phyloP scores from a whole-genome alignment of 2,888 invertebrate species.

The Tortrix viridana region DNA sequence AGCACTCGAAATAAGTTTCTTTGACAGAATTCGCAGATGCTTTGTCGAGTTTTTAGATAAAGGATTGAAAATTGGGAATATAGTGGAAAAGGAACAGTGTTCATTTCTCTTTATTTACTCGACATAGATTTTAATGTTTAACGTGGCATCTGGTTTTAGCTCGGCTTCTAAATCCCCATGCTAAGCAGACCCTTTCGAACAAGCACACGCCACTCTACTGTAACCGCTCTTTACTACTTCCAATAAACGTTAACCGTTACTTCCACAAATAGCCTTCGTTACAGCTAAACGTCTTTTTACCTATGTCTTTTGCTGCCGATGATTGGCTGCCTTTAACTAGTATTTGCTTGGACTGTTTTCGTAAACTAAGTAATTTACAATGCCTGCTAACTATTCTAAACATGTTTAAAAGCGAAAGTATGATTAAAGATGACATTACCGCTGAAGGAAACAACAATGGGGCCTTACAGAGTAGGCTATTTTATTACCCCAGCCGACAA shows the following conservation, averaged over 20 bases:
- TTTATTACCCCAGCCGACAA: not conserved
- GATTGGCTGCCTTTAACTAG: not conserved
- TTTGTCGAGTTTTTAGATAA: too few species aligned
- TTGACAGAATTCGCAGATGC: too few species aligned
- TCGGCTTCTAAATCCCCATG: too few species aligned
- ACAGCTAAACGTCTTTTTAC: not conserved
- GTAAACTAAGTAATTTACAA: not conserved
- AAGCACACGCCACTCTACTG: not conserved
- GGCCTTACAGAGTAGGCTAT: not conserved
- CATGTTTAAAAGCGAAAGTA: constrained; percentile 2
- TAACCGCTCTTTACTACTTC: constrained; percentile 20
- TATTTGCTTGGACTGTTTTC: not conserved
- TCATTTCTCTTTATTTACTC: too few species aligned
- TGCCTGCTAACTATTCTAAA: not conserved
- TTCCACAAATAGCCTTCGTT: not conserved
- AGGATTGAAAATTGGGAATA: too few species aligned
- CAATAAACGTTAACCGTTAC: constrained; percentile 10
- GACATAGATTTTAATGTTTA: too few species aligned
- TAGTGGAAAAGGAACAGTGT: too few species aligned
- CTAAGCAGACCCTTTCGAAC: constrained; percentile 38
- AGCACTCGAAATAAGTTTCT: too few species aligned
- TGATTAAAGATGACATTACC: constrained; percentile 11
- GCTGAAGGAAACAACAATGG: not conserved
- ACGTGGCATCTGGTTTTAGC: too few species aligned
- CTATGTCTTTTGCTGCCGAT: not conserved